Conservation (phyloP, 2,797 vertebrate species). For the Catharus ustulatus region DNA sequence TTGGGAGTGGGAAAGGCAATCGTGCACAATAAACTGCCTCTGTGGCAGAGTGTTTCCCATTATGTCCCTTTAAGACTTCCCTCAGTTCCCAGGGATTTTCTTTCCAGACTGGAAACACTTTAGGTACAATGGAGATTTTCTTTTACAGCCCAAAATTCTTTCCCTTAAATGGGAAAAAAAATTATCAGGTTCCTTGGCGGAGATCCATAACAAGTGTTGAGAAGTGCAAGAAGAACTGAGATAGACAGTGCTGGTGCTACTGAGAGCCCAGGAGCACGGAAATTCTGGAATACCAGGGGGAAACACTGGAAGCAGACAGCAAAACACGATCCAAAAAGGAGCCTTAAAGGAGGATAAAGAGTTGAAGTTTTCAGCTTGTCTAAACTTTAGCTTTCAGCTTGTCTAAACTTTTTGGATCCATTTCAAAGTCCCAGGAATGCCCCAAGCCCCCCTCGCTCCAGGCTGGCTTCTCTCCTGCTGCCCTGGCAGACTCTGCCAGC, state of each 20-base stretch:
- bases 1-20: background rate
- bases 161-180: slow-evolving; percentile 3
- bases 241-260: background rate
- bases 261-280: background rate
- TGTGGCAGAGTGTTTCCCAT: background rate
- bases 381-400: background rate
- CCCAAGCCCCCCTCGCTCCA: fast-evolving
- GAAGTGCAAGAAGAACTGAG: background rate
- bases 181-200: background rate
- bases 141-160: background rate
- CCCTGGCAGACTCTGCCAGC: too few species aligned
- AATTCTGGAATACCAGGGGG: background rate
- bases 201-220: background rate
- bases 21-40: background rate
- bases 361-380: background rate
- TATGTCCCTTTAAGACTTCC: slow-evolving; percentile 2
- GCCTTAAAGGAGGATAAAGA: background rate
- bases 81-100: background rate
- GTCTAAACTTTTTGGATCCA: background rate
- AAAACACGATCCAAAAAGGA: background rate
- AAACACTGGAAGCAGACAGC: background rate
- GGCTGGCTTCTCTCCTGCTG: background rate
- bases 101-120: background rate
- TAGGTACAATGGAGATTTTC: slow-evolving; percentile 19
- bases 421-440: background rate